A percentile compares a stretch with the other conserved stretches of the same genome.
Conservation (phyloP, 2,888 invertebrate genomes). For the Bugulina stolonifera region DNA sequence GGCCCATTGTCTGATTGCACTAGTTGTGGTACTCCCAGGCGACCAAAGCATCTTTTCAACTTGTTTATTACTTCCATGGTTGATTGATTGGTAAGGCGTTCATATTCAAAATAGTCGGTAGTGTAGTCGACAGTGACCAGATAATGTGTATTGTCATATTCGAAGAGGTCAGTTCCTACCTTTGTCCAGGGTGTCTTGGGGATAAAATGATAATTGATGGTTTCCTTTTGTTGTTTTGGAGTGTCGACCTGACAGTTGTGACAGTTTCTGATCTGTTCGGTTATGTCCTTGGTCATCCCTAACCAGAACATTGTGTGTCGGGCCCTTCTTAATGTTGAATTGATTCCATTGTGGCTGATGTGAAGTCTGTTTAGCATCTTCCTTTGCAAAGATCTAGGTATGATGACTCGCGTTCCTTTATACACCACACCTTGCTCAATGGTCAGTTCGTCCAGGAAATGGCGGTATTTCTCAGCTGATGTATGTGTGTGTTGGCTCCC, state of each 20-base stretch:
- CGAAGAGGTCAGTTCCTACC: conserved; percentile 31
- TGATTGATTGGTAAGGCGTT: conserved; percentile 27
- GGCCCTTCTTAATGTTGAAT: background rate
- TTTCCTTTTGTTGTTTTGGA: background rate
- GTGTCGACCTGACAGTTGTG: background rate
- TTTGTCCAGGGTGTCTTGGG: conserved; percentile 32
- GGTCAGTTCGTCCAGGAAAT: background rate
- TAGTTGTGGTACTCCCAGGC: conserved; percentile 31
- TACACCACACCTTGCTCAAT: background rate
- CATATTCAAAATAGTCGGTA: conserved; percentile 30
- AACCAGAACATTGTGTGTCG: background rate
- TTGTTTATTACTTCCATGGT: conserved; percentile 29
- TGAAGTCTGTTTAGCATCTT: background rate
- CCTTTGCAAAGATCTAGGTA: background rate
- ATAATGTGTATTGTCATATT: conserved; percentile 28
- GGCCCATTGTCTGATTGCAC: conserved; percentile 30
- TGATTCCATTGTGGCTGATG: background rate
- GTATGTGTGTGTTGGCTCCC: background rate
- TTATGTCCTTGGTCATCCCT: background rate
- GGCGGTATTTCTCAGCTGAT: background rate
- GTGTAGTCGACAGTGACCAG: conserved; percentile 32
- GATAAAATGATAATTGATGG: conserved; percentile 17
- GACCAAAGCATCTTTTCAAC: conserved; percentile 31
- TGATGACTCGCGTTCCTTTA: background rate
- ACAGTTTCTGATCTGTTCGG: background rate